These are phyloP conservation scores for Spodoptera picta DNA, from an alignment of 2,888 invertebrate species.

Conservation along the genomic window DNA sequence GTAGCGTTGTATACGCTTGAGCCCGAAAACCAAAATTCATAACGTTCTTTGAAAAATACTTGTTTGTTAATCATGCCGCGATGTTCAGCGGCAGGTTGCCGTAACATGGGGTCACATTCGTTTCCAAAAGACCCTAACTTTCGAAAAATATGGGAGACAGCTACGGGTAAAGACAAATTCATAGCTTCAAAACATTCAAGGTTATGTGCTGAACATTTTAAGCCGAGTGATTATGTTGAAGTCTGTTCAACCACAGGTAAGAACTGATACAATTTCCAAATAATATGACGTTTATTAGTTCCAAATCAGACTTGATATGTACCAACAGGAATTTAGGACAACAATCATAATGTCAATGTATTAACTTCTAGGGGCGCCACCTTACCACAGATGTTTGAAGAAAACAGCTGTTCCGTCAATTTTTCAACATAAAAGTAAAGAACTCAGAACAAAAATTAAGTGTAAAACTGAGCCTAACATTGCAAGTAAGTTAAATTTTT, in stretches of 20 bases:
- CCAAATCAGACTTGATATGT: neutral
- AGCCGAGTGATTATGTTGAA: constrained; percentile 29
- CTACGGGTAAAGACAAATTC: constrained; percentile 38
- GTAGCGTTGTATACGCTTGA: constrained; percentile 43
- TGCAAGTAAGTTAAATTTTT: constrained; percentile 24
- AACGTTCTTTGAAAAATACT: neutral
- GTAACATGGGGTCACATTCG: constrained; percentile 42
- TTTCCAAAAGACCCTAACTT: constrained; percentile 42
- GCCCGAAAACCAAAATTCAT: constrained; percentile 29
- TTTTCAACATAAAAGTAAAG: constrained; percentile 16
- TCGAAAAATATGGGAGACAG: constrained; percentile 37
- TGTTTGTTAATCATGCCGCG: constrained; percentile 33
- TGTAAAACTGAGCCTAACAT: neutral
- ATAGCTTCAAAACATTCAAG: constrained; percentile 43
- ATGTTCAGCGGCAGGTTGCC: constrained; percentile 41
- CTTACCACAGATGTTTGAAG: constrained; percentile 42
- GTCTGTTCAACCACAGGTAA: constrained; percentile 32
- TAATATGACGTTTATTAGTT: too few relatives aligned
- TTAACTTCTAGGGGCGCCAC: constrained; percentile 33
- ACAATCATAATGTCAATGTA: neutral
- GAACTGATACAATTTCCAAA: neutral
- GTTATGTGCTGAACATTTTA: constrained; percentile 49
- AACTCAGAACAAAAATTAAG: neutral
- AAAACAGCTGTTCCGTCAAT: constrained; percentile 46
- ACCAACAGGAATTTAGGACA: too few relatives aligned